These are phyloP conservation scores for Temnothorax curvispinosus DNA, from an alignment of 1,140 invertebrate species.

Conservation along the genomic window DNA sequence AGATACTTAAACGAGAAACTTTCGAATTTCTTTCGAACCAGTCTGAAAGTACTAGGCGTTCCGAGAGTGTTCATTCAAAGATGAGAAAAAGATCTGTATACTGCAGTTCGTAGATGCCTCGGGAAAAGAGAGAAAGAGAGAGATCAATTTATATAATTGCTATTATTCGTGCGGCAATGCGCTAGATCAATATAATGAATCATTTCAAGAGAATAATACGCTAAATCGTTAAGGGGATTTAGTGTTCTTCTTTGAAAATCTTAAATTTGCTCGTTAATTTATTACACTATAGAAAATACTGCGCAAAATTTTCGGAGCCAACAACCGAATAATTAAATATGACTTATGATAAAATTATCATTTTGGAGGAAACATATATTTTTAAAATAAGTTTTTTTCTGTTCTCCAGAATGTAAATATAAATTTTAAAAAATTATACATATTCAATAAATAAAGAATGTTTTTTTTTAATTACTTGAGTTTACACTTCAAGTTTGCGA, in stretches of 20 bases:
- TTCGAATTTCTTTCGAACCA: conserved; percentile 21
- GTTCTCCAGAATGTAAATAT: not conserved
- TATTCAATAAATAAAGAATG: not conserved
- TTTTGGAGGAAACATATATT: not conserved
- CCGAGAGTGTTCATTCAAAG: not conserved
- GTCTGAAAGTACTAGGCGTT: not conserved
- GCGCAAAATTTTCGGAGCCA: not conserved
- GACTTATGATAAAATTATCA: not conserved
- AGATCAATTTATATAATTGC: conserved; percentile 6
- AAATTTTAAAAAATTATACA: not conserved
- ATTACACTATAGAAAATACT: not conserved
- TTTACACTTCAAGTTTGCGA: not conserved
- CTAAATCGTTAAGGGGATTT: not conserved
- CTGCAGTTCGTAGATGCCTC: not conserved
- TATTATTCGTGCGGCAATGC: not conserved
- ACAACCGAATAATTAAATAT: not conserved
- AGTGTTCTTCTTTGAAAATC: not conserved
- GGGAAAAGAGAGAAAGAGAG: not conserved
- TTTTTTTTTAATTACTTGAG: not conserved
- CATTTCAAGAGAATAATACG: not conserved
- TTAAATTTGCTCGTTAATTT: not conserved
- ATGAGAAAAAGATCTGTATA: not conserved
- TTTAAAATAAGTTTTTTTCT: not conserved
- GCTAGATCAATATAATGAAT: conserved; percentile 5
- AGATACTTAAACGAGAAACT: conserved; percentile 38